Conservation (phyloP, 2,797 vertebrate species). For the Borostomias antarcticus region DNA sequence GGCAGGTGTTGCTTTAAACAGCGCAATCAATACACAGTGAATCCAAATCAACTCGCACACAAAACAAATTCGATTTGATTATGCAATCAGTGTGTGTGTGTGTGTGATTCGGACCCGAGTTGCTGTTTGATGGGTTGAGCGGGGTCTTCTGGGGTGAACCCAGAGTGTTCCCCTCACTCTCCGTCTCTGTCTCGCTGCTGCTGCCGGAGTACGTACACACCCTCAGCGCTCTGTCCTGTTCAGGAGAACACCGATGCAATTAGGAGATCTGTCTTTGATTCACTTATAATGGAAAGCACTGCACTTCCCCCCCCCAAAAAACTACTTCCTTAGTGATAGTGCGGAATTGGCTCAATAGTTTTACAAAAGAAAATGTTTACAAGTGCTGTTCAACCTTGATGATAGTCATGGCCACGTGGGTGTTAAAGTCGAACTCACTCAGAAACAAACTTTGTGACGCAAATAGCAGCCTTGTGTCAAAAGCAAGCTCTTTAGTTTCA, state of each 20-base stretch:
- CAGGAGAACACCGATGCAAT: no score
- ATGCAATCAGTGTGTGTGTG: neutral
- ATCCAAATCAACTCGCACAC: no score
- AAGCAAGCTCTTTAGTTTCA: neutral
- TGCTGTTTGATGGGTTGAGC: conserved; percentile 61
- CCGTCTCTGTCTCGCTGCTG: conserved; percentile 73
- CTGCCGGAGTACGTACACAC: conserved; percentile 77
- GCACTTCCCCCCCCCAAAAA: no score
- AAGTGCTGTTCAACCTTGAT: no score
- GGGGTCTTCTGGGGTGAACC: conserved; percentile 66
- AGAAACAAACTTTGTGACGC: neutral
- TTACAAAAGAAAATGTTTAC: no score
- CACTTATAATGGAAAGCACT: no score
- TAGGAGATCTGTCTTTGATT: no score
- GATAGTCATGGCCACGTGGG: no score
- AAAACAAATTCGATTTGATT: neutral
- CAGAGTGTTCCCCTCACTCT: conserved; percentile 63
- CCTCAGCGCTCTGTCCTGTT: conserved; percentile 74
- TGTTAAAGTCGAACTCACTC: no score
- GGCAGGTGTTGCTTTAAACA: neutral
- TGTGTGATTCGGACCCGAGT: conserved; percentile 67
- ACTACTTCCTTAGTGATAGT: no score
- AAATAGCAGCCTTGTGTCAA: neutral
- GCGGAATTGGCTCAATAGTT: no score
- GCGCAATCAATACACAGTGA: no score